phyloP scores from a whole-genome alignment of 2,888 invertebrate species.

The Oscheius sp. region DNA sequence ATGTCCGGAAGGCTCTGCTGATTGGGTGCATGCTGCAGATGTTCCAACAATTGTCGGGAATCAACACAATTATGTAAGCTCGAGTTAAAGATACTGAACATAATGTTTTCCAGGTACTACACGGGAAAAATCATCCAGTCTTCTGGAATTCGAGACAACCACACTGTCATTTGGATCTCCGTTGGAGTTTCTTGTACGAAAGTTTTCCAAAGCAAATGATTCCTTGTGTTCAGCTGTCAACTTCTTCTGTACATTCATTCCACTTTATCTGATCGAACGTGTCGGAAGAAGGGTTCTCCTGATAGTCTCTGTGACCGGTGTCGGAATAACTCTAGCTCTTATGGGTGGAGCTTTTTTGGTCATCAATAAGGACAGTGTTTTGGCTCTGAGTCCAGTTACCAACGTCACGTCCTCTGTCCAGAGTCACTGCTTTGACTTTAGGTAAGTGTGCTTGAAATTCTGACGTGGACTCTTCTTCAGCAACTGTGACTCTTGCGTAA shows the following conservation, averaged over 20 bases:
- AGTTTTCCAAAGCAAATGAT: neutral
- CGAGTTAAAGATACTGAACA: neutral
- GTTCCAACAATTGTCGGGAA: constrained; percentile 77
- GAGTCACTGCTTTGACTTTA: constrained; percentile 16
- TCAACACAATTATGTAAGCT: constrained; percentile 76
- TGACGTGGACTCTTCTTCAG: constrained; percentile 33
- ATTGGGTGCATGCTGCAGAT: constrained; percentile 77
- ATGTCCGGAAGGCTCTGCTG: constrained; percentile 74
- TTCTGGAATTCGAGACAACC: constrained; percentile 74
- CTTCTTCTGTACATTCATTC: constrained; percentile 75
- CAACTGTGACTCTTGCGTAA: constrained; percentile 75
- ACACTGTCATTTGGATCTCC: constrained; percentile 76
- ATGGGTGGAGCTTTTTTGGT: constrained; percentile 53
- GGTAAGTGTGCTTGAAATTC: constrained; percentile 1
- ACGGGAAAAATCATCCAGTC: constrained; percentile 77
- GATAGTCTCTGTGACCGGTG: constrained; percentile 40
- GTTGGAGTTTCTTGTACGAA: constrained; percentile 71
- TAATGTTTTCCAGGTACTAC: constrained; percentile 75
- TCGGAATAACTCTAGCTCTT: constrained; percentile 39
- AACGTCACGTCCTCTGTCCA: neutral
- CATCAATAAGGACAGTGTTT: constrained; percentile 38
- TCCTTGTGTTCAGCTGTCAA: constrained; percentile 75
- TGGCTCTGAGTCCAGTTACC: constrained; percentile 1
- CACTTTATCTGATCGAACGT: constrained; percentile 76
- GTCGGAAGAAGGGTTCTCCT: constrained; percentile 74